A percentile compares a stretch with the other conserved stretches of the same genome.
phyloP scores from a whole-genome alignment of 1,140 invertebrate species.

The Rhopalosiphum padi region DNA sequence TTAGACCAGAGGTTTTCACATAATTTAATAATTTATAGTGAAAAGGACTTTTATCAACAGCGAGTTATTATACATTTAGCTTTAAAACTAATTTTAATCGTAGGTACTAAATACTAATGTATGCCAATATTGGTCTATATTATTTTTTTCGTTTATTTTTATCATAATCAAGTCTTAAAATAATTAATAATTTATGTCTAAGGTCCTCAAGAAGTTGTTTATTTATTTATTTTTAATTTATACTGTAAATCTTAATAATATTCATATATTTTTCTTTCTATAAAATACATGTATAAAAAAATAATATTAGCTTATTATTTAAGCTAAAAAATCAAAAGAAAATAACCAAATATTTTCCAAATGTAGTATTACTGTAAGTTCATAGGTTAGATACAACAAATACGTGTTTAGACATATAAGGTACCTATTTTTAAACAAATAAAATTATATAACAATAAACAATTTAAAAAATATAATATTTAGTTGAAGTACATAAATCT shows the following conservation, averaged over 20 bases:
- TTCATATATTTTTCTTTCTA: neutral
- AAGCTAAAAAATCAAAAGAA: too few relatives aligned
- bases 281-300: neutral
- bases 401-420: too few relatives aligned
- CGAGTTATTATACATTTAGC: neutral
- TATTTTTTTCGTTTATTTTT: neutral
- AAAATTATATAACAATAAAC: too few relatives aligned
- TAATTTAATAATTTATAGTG: neutral
- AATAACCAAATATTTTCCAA: too few relatives aligned
- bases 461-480: too few relatives aligned
- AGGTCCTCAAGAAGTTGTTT: neutral
- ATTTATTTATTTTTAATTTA: neutral
- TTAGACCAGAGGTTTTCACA: neutral
- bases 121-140: conserved; percentile 3
- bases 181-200: neutral
- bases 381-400: too few relatives aligned
- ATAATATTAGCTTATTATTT: too few relatives aligned
- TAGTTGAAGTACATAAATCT: too few relatives aligned
- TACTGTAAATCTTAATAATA: neutral
- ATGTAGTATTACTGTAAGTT: too few relatives aligned
- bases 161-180: neutral
- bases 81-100: neutral
- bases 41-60: neutral
- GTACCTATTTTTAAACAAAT: too few relatives aligned
- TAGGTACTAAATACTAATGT: neutral